Evolutionary conservation across 2,113 vertebrate genomes (phyloP), one percentile per base, ranked within the genome.

Genomic region (Agelaius phoeniceus): DNA sequence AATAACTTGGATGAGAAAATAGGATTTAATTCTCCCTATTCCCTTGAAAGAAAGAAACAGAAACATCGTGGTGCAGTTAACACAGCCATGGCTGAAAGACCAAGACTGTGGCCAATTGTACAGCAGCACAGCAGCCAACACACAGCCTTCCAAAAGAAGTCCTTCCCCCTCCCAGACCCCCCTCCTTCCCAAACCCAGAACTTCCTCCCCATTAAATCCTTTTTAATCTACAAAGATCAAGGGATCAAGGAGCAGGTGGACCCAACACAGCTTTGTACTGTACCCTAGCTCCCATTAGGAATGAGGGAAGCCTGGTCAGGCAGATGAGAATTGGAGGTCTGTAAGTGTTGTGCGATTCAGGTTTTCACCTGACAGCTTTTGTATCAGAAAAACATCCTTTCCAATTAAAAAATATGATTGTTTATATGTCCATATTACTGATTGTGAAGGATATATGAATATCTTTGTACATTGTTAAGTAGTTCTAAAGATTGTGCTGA

Each of bases 401-500:
- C 41, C 84, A 71, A 33, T 87, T 87, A 67, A 73, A 66, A 75
- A 27, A 7, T 4, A 18, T 54, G 46, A 30, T 63, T 59, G 19
- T 54, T 93, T 79, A 39, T 75, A 54, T 85, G 33, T 33, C 43
- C 21, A 24, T 58, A 68, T 41, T 77, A 91, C 77, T 77, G 90
- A 88, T 71, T 80, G 37, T 52, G 67, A 92, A 92, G 51, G 59
- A 90, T 61, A 72, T 65, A 55, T 84, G 67, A 74, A 35, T 87
- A 69, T 58, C 55, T 61, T 43, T 78, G 30, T 79, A 55, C 46
- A 54, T 14, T 35, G 30, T 71, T 91, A 87, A 91, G 65, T 30
- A 94, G 44, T 86, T 95, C 63, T 87, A 59, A 84, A 84, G 72
- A 63, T 54, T 75, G 30, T 96, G 37, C 41, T 83, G 61, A 41